These are phyloP conservation scores for Petrocephalus microphthalmus DNA, from an alignment of 2,113 vertebrate species.

Conservation along the genomic window DNA sequence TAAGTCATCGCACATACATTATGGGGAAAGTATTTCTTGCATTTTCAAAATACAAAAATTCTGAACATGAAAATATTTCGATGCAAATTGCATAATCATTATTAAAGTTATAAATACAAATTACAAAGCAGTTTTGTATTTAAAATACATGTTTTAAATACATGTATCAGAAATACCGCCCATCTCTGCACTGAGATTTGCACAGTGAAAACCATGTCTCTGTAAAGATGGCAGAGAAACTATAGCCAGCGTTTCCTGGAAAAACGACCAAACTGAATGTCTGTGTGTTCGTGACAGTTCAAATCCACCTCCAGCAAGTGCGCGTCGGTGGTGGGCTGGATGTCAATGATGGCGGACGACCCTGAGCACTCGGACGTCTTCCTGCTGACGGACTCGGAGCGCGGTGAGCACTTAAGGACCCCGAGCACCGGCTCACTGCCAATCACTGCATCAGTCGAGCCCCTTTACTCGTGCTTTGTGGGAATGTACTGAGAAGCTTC, in stretches of 20 bases:
- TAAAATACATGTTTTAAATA: not conserved
- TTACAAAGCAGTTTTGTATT: not conserved
- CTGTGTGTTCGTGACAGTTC: constrained; percentile 65
- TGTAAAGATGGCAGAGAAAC: not conserved
- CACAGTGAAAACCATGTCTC: not conserved
- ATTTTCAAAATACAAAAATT: not conserved
- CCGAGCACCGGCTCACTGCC: not conserved
- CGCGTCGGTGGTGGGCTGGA: constrained; percentile 85
- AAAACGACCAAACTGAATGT: not conserved
- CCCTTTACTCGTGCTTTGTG: not conserved
- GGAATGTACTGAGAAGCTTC: not conserved
- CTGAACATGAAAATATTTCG: not conserved
- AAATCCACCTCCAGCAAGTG: constrained; percentile 90
- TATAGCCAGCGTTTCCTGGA: not conserved
- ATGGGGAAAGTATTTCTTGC: not conserved
- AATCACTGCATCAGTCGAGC: not conserved
- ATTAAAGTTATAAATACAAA: not conserved
- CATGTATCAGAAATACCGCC: not conserved
- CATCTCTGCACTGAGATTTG: not conserved
- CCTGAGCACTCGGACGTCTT: constrained; percentile 92
- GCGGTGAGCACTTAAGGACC: constrained; percentile 62
- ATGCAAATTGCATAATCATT: not conserved
- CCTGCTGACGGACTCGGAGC: constrained; percentile 91
- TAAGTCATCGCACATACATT: not conserved
- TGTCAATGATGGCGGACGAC: constrained; percentile 97